Evolutionary conservation across 2,797 vertebrate species (phyloP).

Genomic region (Anguilla pacifica): DNA sequence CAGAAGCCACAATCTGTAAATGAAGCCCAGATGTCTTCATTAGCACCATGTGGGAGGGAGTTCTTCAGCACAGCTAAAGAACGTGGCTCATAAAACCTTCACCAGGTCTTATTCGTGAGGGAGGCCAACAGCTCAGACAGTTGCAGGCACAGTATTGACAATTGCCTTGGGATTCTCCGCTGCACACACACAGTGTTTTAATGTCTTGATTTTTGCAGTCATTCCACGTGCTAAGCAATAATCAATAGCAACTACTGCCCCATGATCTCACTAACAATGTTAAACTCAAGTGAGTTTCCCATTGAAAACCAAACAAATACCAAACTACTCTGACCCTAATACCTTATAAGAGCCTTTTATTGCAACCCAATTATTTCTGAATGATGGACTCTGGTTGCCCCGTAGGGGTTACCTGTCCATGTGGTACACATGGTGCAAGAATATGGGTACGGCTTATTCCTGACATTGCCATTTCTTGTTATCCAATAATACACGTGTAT

Average conservation of each 20-base stretch:
- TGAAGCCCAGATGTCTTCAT: background rate
- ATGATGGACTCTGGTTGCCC: slow-evolving; percentile 68
- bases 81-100: background rate
- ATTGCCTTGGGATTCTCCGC: background rate
- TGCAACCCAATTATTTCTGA: slow-evolving; percentile 75
- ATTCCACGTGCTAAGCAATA: slow-evolving; percentile 6
- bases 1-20: background rate
- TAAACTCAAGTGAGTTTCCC: background rate
- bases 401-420: slow-evolving; percentile 60
- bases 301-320: slow-evolving; percentile 38
- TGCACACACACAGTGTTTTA: background rate
- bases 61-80: background rate
- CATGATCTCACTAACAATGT: background rate
- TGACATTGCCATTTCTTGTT: slow-evolving; percentile 59
- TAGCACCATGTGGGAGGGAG: background rate
- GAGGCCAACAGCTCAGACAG: background rate
- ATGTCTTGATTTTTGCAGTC: background rate
- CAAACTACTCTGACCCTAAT: slow-evolving; percentile 59
- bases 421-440: slow-evolving; percentile 51
- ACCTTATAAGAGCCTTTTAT: slow-evolving; percentile 54
- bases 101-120: background rate
- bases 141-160: background rate
- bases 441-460: slow-evolving; percentile 60
- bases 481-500: slow-evolving; percentile 46
- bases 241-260: background rate